These are phyloP conservation scores for Platyrinchus mystaceus DNA, from an alignment of 2,797 vertebrate species.

Conservation along the genomic window DNA sequence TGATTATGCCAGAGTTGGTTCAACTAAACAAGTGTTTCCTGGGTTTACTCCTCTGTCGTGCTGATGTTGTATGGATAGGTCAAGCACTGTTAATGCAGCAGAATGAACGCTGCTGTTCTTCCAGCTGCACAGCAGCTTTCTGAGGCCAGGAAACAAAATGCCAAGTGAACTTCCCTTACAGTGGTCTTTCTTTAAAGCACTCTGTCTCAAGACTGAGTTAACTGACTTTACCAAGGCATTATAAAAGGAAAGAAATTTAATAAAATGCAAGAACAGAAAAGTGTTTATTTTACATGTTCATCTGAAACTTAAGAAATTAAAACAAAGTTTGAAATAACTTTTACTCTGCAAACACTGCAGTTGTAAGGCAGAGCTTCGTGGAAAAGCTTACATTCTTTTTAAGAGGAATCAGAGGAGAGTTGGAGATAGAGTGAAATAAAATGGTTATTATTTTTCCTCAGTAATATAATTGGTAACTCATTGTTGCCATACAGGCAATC, in stretches of 20 bases:
- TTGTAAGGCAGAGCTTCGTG: not conserved
- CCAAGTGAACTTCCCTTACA: not conserved
- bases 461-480: not conserved
- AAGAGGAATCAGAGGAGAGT: not conserved
- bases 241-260: not conserved
- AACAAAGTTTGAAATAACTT: not conserved
- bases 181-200: not conserved
- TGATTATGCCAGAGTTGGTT: not conserved
- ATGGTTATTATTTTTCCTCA: not conserved
- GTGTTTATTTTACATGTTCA: fast-evolving
- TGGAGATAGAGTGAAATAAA: not conserved
- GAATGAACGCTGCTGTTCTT: not conserved
- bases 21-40: not conserved
- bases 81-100: not conserved
- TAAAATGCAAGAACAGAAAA: not conserved
- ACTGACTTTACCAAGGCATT: not conserved
- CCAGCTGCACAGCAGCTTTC: not conserved
- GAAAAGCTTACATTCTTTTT: not conserved
- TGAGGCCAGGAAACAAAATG: not conserved
- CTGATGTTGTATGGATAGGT: not conserved
- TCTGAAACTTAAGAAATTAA: not conserved
- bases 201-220: not conserved
- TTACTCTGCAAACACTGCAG: not conserved
- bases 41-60: not conserved
- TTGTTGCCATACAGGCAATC: not conserved